phyloP scores from a whole-genome alignment of 2,888 invertebrate species.

The Fissipunctia ypsillon region DNA sequence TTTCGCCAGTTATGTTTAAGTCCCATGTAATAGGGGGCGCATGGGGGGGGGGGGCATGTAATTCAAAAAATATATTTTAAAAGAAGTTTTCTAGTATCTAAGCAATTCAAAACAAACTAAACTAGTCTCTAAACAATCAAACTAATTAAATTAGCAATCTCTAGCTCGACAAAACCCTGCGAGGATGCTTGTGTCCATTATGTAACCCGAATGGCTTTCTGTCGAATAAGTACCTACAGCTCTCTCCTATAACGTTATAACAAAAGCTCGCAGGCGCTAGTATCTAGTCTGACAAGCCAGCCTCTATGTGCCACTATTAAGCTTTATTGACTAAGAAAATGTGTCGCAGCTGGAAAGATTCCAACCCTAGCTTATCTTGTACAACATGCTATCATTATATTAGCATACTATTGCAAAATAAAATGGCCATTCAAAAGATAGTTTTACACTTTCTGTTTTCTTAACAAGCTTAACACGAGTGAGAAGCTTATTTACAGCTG shows the following conservation, averaged over 20 bases:
- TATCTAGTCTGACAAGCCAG: slow-evolving; percentile 40
- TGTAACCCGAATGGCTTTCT: slow-evolving; percentile 42
- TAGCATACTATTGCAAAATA: slow-evolving; percentile 37
- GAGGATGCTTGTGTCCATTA: slow-evolving; percentile 30
- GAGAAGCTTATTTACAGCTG: slow-evolving; percentile 23
- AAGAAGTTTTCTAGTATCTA: not conserved
- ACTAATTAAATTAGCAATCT: slow-evolving; percentile 29
- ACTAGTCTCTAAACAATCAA: slow-evolving; percentile 9
- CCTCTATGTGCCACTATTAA: slow-evolving; percentile 53
- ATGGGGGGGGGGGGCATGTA: no score
- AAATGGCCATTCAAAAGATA: slow-evolving; percentile 28
- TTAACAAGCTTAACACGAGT: slow-evolving; percentile 3
- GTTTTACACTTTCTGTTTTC: slow-evolving; percentile 36
- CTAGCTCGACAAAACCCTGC: slow-evolving; percentile 3
- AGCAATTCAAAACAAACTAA: not conserved
- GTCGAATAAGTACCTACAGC: slow-evolving; percentile 53
- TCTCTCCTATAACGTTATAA: slow-evolving; percentile 50
- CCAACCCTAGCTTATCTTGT: slow-evolving; percentile 54
- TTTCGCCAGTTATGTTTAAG: no score
- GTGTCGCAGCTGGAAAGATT: slow-evolving; percentile 56
- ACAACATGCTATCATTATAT: slow-evolving; percentile 39
- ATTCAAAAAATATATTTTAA: not conserved
- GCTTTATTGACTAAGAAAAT: slow-evolving; percentile 60
- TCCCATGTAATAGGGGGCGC: no score
- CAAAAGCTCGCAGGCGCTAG: slow-evolving; percentile 51